Evolutionary conservation across 2,888 invertebrate genomes (phyloP).

Genomic region (Macrophya alboannulata): DNA sequence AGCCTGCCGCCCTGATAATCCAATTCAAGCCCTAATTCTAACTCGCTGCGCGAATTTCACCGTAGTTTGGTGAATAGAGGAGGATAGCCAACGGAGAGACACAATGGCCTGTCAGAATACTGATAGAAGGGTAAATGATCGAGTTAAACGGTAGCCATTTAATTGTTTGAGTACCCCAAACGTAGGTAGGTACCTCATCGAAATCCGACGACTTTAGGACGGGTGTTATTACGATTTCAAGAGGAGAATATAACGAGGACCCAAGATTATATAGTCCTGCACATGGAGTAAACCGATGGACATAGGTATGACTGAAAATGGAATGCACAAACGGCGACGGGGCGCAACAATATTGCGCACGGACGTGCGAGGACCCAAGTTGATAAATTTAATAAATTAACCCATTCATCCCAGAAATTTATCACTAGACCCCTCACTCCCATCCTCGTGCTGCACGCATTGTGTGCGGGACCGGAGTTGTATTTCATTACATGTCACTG

Average conservation of each 20-base stretch:
- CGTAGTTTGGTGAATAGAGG: slow-evolving; percentile 78
- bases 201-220: slow-evolving; percentile 21
- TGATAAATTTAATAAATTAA: slow-evolving; percentile 76
- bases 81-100: slow-evolving; percentile 69
- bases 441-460: slow-evolving; percentile 36
- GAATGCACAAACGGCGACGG: background rate
- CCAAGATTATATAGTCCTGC: slow-evolving; percentile 22
- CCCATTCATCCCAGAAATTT: slow-evolving; percentile 71
- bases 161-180: slow-evolving; percentile 46
- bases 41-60: slow-evolving; percentile 78
- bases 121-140: slow-evolving; percentile 72
- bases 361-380: slow-evolving; percentile 53
- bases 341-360: background rate
- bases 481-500: slow-evolving; percentile 69
- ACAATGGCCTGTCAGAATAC: slow-evolving; percentile 75
- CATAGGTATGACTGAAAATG: background rate
- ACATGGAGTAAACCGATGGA: background rate
- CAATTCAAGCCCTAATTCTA: slow-evolving; percentile 79
- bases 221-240: slow-evolving; percentile 21
- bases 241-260: slow-evolving; percentile 13
- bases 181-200: slow-evolving; percentile 16
- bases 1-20: slow-evolving; percentile 76
- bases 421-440: slow-evolving; percentile 66
- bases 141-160: slow-evolving; percentile 67
- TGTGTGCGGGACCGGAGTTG: slow-evolving; percentile 62